Percentiles rank a stretch among this genome's conserved stretches.
Evolutionary conservation across 2,888 invertebrate genomes (phyloP).

Genomic region (Polymixis flavicincta): DNA sequence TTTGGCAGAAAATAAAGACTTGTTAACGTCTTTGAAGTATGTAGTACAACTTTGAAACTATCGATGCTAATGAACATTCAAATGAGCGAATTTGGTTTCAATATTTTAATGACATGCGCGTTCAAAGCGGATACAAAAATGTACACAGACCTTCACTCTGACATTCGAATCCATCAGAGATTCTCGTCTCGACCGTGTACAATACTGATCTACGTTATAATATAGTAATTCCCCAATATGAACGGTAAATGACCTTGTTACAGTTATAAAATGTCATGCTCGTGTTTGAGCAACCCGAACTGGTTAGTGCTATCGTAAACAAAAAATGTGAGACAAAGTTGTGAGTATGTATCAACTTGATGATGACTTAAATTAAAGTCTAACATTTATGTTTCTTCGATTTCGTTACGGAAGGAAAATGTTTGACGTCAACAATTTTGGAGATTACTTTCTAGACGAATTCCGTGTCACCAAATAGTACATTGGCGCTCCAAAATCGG

Average conservation of each 20-base stretch:
- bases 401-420: slow-evolving; percentile 17
- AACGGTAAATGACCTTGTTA: slow-evolving; percentile 87
- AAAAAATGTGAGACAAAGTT: slow-evolving; percentile 64
- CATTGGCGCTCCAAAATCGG: slow-evolving; percentile 80
- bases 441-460: slow-evolving; percentile 75
- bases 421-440: slow-evolving; percentile 65
- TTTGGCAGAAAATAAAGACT: too few species aligned
- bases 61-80: slow-evolving; percentile 11
- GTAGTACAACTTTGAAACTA: slow-evolving; percentile 15
- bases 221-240: slow-evolving; percentile 81
- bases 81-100: slow-evolving; percentile 51
- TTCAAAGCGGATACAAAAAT: slow-evolving; percentile 68
- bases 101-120: slow-evolving; percentile 64
- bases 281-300: slow-evolving; percentile 82
- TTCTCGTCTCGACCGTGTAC: slow-evolving; percentile 77
- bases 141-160: slow-evolving; percentile 78
- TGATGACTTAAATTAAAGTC: slow-evolving; percentile 37
- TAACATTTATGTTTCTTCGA: slow-evolving; percentile 9
- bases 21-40: slow-evolving; percentile 7
- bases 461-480: slow-evolving; percentile 80
- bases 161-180: slow-evolving; percentile 80
- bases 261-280: slow-evolving; percentile 88
- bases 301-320: slow-evolving; percentile 76
- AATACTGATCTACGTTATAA: slow-evolving; percentile 72
- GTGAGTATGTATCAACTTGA: slow-evolving; percentile 43